Base-by-base conservation (phyloP, 2,888 invertebrate genomes). In the Rutpela maculata region DNA sequence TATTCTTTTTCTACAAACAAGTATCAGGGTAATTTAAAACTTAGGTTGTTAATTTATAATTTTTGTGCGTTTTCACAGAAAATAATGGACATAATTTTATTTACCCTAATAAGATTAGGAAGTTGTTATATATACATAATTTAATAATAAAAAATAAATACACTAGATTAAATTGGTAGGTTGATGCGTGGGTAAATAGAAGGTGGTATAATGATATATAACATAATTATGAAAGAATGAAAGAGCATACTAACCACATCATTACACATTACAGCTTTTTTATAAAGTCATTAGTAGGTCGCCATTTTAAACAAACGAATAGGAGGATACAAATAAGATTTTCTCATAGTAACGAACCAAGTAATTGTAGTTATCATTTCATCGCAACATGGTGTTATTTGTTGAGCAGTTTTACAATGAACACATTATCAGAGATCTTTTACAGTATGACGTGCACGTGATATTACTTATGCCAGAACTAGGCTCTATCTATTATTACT, bases 341-440 rank as follows among this genome's bases (percentile, higher is more conserved):
- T 77, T 77, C 71, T 73, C 76, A 70, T 75, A 73, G 73, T 67
- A 80, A 78, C 81, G 79, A 71, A 66, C 63, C 76, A 74, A 50
- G 68, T 66, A 75, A 63, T 75, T 81, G 82, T 60, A 77, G 80
- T 82, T 84, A 84, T 83, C 83, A 68, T 82, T 78, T 75, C 79
- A 82, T 82, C 83, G 73, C 79, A 76, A 70, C 63, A 74, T 71
- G 76, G 79, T 77, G 81, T 81, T 83, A 82, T 85, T 85, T 84
- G 85, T 81, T 75, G 79, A 79, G 79, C 82, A 81, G 80, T 84
- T 83, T 83, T 74, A 74, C 74, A 77, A 74, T 73, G 59, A 31
- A 19, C 38, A 50, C 62, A 15, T 69, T 75, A 71, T 70, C 69
- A 72, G 68, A 68, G 15, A 35, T 73, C 71, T 62, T 71, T 63